Percentiles rank a stretch among this genome's conserved stretches.
These are phyloP conservation scores for Druon quercuslanigerum DNA, from an alignment of 1,140 invertebrate species.

Conservation along the genomic window DNA sequence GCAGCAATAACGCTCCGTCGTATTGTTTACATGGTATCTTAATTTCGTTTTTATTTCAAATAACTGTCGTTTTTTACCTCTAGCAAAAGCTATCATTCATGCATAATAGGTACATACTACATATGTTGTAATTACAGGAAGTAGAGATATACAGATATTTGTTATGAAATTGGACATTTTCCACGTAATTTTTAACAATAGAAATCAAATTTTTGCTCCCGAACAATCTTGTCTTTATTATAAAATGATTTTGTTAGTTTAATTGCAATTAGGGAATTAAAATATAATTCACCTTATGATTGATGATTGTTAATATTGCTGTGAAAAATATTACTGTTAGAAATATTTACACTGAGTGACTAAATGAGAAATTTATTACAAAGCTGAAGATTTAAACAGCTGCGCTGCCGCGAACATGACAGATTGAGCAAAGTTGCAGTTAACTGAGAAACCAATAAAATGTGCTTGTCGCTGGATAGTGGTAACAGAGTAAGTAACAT, in stretches of 20 bases:
- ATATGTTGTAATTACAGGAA: slow-evolving; percentile 19
- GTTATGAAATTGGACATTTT: slow-evolving; percentile 25
- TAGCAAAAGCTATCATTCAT: not conserved
- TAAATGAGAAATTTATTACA: not conserved
- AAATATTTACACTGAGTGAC: no score
- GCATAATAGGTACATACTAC: not conserved
- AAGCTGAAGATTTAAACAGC: slow-evolving; percentile 19
- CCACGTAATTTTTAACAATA: not conserved
- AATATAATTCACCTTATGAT: no score
- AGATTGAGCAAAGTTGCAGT: slow-evolving; percentile 29
- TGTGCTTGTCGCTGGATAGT: not conserved
- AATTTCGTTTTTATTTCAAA: slow-evolving; percentile 19
- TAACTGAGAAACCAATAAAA: slow-evolving; percentile 24
- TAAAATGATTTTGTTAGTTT: no score
- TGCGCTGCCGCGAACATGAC: not conserved
- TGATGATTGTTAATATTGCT: no score
- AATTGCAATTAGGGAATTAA: no score
- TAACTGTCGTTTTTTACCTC: not conserved
- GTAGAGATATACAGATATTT: slow-evolving; percentile 14
- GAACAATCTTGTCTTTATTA: no score
- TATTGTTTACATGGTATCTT: not conserved
- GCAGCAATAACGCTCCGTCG: not conserved
- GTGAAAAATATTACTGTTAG: no score
- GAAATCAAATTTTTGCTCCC: not conserved
- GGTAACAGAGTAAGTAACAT: slow-evolving; percentile 28